Conservation (phyloP, 2,888 invertebrate species). For the Oscheius myriophilus region DNA sequence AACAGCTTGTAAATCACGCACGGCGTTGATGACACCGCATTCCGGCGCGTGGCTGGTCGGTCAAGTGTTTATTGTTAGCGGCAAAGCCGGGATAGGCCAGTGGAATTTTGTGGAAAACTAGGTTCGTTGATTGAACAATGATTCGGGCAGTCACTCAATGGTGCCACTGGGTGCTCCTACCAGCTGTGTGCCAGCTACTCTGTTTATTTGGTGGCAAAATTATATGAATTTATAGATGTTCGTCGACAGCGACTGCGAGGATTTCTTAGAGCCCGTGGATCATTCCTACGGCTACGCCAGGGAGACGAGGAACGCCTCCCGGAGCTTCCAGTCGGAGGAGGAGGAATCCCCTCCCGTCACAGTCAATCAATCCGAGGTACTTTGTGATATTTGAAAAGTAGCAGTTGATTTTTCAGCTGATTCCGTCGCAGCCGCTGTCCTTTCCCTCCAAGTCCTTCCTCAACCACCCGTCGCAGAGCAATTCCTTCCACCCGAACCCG, state of each 20-base stretch:
- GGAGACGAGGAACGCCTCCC: background rate
- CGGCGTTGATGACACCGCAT: too few species aligned
- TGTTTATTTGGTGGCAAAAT: too few species aligned
- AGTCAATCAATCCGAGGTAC: background rate
- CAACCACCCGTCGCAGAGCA: background rate
- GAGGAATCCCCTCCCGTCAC: background rate
- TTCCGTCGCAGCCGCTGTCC: background rate
- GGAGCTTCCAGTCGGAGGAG: background rate
- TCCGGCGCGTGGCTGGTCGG: too few species aligned
- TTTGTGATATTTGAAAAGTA: background rate
- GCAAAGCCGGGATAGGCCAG: too few species aligned
- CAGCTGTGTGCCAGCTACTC: too few species aligned
- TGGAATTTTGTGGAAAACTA: too few species aligned
- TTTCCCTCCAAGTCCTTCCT: slow-evolving; percentile 5
- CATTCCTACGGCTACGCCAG: background rate
- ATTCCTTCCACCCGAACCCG: background rate
- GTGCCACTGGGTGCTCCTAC: too few species aligned
- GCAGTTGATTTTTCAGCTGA: background rate
- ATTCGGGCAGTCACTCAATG: too few species aligned
- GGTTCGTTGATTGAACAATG: too few species aligned
- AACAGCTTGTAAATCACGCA: too few species aligned
- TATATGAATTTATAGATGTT: too few species aligned
- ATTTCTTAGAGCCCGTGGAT: background rate
- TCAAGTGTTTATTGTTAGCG: too few species aligned
- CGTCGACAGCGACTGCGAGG: slow-evolving; percentile 16